Conservation (phyloP, 2,888 invertebrate species). For the Loripinus fragilis region DNA sequence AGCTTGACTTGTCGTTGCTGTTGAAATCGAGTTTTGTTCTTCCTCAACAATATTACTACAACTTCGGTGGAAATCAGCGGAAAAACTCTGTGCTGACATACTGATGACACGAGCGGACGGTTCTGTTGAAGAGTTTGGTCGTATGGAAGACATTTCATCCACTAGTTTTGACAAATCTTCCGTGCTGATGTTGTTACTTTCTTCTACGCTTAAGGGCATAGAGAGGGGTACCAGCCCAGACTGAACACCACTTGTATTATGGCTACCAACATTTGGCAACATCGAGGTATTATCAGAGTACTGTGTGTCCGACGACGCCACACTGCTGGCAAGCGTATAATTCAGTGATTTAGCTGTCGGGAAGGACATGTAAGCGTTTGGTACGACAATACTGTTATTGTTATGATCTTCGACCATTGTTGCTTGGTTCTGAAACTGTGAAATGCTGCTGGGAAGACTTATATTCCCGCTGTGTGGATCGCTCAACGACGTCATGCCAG, state of each 20-base stretch:
- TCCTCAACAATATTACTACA: slow-evolving; percentile 61
- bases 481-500: slow-evolving; percentile 46
- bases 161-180: slow-evolving; percentile 66
- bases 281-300: slow-evolving; percentile 72
- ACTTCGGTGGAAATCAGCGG: slow-evolving; percentile 55
- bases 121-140: slow-evolving; percentile 49
- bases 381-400: slow-evolving; percentile 53
- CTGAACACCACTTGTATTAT: slow-evolving; percentile 64
- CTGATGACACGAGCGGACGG: slow-evolving; percentile 54
- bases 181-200: slow-evolving; percentile 52
- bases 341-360: slow-evolving; percentile 51
- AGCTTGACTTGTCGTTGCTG: slow-evolving; percentile 33
- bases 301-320: slow-evolving; percentile 61
- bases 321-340: slow-evolving; percentile 60
- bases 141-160: slow-evolving; percentile 58
- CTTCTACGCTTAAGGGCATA: slow-evolving; percentile 35
- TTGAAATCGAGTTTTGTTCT: slow-evolving; percentile 36
- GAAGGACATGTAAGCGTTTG: slow-evolving; percentile 55
- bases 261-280: slow-evolving; percentile 70
- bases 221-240: slow-evolving; percentile 31
- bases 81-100: slow-evolving; percentile 53
- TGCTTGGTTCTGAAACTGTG: slow-evolving; percentile 60
- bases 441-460: slow-evolving; percentile 70
- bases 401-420: slow-evolving; percentile 44
- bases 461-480: slow-evolving; percentile 54